phyloP scores from a whole-genome alignment of 1,140 invertebrate species.

The Wasmannia auropunctata region DNA sequence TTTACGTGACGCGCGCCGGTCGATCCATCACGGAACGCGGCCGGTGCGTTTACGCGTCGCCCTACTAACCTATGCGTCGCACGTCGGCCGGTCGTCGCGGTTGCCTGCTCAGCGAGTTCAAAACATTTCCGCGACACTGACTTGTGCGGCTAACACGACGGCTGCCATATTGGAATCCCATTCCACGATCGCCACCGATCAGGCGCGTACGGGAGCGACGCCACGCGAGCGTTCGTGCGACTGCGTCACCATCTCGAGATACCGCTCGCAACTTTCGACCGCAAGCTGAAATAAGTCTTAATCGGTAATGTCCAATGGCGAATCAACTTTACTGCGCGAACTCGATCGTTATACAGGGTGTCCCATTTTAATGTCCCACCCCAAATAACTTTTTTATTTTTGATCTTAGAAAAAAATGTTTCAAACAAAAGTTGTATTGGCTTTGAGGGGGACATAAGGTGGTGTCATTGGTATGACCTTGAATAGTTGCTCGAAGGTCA shows the following conservation, averaged over 20 bases:
- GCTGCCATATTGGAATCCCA: conserved; percentile 78
- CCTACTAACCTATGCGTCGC: conserved; percentile 75
- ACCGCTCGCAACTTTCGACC: no score
- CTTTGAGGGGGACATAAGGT: no score
- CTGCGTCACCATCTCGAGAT: background rate
- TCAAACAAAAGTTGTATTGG: no score
- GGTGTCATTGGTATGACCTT: no score
- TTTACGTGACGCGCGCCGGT: conserved; percentile 61
- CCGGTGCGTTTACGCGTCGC: conserved; percentile 39
- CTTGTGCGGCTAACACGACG: conserved; percentile 75
- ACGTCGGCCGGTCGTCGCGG: conserved; percentile 73
- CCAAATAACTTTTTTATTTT: no score
- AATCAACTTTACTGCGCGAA: no score
- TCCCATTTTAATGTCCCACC: no score
- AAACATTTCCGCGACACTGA: conserved; percentile 77
- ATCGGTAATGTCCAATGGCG: no score
- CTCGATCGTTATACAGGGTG: no score
- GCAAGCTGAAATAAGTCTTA: no score
- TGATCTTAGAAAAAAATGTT: no score
- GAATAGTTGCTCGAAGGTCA: no score
- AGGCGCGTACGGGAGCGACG: conserved; percentile 41
- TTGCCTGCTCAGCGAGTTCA: conserved; percentile 73
- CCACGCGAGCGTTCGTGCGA: conserved; percentile 6
- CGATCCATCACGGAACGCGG: background rate
- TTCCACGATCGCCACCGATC: conserved; percentile 57